Evolutionary conservation across 2,888 invertebrate genomes (phyloP).

Genomic region (Scelioninae gen. 1): DNA sequence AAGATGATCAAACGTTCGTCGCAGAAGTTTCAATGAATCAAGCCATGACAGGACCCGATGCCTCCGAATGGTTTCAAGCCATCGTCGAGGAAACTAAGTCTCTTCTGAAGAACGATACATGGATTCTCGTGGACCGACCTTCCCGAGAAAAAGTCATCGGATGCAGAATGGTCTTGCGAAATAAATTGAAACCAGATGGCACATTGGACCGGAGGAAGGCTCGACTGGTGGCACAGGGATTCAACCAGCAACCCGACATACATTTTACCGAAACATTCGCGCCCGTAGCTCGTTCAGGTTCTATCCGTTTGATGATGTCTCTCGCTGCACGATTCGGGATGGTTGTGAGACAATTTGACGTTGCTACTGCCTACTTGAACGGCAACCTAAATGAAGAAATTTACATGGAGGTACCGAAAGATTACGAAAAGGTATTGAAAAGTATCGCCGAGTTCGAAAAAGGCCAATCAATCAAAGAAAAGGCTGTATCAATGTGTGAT

Average conservation of each 20-base stretch:
- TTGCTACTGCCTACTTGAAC: slow-evolving; percentile 72
- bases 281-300: slow-evolving; percentile 50
- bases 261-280: slow-evolving; percentile 60
- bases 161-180: slow-evolving; percentile 11
- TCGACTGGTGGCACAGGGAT: slow-evolving; percentile 24
- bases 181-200: slow-evolving; percentile 1
- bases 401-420: slow-evolving; percentile 62
- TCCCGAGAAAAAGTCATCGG: slow-evolving; percentile 34
- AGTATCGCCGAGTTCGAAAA: slow-evolving; percentile 31
- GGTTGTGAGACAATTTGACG: slow-evolving; percentile 68
- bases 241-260: slow-evolving; percentile 54
- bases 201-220: slow-evolving; percentile 2
- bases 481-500: slow-evolving; percentile 21
- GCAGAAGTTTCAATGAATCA: no score
- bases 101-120: slow-evolving; percentile 70
- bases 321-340: slow-evolving; percentile 61
- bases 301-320: slow-evolving; percentile 45
- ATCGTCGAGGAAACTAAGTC: slow-evolving; percentile 67
- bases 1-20: no score
- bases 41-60: no score
- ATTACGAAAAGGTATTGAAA: slow-evolving; percentile 7
- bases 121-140: slow-evolving; percentile 64
- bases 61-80: slow-evolving; percentile 67
- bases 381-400: slow-evolving; percentile 47
- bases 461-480: slow-evolving; percentile 23